A percentile compares a stretch with the other conserved stretches of the same genome.
These are phyloP conservation scores for Drosophila robusta DNA, from an alignment of 2,888 invertebrate species.

Conservation along the genomic window DNA sequence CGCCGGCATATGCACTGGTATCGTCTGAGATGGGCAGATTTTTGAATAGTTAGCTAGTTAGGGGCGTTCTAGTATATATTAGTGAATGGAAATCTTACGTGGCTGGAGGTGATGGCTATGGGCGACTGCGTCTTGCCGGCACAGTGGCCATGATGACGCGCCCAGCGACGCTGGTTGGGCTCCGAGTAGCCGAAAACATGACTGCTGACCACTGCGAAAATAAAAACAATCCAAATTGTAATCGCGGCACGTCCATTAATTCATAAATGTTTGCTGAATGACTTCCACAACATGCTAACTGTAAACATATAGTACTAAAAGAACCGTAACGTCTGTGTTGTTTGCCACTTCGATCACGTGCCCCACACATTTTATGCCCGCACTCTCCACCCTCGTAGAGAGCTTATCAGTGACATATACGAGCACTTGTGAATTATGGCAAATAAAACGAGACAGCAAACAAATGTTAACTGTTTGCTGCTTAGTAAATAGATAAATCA, in stretches of 20 bases:
- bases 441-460: slow-evolving; percentile 58
- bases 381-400: not conserved
- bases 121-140: slow-evolving; percentile 90
- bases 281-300: not conserved
- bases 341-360: slow-evolving; percentile 53
- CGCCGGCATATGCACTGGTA: slow-evolving; percentile 89
- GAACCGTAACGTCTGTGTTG: slow-evolving; percentile 13
- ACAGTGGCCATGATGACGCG: slow-evolving; percentile 87
- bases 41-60: not conserved
- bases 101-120: slow-evolving; percentile 87
- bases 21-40: slow-evolving; percentile 85
- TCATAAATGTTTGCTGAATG: not conserved
- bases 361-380: not conserved
- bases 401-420: slow-evolving; percentile 67
- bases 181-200: slow-evolving; percentile 88
- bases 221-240: not conserved
- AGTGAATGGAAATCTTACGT: slow-evolving; percentile 61
- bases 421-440: slow-evolving; percentile 72
- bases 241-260: not conserved
- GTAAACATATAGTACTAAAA: slow-evolving; percentile 6
- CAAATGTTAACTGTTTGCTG: slow-evolving; percentile 56
- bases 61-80: too few relatives aligned
- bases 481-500: slow-evolving; percentile 62
- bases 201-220: slow-evolving; percentile 65
- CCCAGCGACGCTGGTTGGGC: slow-evolving; percentile 89